These are phyloP conservation scores for Drosophila quinaria DNA, from an alignment of 2,888 invertebrate genomes.

Conservation along the genomic window DNA sequence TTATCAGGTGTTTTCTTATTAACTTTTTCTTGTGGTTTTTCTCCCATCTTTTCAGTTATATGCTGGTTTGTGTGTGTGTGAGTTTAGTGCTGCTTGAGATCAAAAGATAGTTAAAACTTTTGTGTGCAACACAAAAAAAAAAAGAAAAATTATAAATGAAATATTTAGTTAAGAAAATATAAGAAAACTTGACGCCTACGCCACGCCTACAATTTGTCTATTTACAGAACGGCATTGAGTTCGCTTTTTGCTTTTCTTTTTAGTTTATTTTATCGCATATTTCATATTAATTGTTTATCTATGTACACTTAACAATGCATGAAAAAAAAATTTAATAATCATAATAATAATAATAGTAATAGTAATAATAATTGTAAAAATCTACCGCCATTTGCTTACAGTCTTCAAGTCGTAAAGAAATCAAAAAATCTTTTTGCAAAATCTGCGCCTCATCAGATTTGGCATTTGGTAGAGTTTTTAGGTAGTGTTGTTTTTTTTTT, in stretches of 20 bases:
- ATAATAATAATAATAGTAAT: constrained; percentile 32
- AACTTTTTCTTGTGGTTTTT: background rate
- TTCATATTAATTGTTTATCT: constrained; percentile 48
- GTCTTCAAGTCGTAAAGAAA: constrained; percentile 76
- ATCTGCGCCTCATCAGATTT: constrained; percentile 55
- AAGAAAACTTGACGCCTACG: constrained; percentile 37
- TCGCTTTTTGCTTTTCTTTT: constrained; percentile 8
- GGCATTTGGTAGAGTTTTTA: constrained; percentile 62
- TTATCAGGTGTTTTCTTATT: constrained; percentile 29
- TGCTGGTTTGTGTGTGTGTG: constrained; percentile 42
- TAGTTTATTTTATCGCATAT: constrained; percentile 30
- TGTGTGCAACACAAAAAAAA: constrained; percentile 43
- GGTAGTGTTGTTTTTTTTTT: constrained; percentile 35
- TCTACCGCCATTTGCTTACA: constrained; percentile 77
- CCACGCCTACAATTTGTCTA: constrained; percentile 55
- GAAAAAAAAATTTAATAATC: constrained; percentile 48
- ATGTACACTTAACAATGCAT: constrained; percentile 66
- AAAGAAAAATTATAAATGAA: constrained; percentile 15
- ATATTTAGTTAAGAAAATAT: constrained; percentile 34
- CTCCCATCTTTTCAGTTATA: constrained; percentile 20
- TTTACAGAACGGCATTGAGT: constrained; percentile 61
- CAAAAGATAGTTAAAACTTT: constrained; percentile 82
- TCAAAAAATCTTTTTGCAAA: constrained; percentile 55
- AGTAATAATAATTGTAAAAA: constrained; percentile 36
- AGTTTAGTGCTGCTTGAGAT: constrained; percentile 73